Conservation (phyloP, 1,140 invertebrate species). For the Medauroidea extradentata region DNA sequence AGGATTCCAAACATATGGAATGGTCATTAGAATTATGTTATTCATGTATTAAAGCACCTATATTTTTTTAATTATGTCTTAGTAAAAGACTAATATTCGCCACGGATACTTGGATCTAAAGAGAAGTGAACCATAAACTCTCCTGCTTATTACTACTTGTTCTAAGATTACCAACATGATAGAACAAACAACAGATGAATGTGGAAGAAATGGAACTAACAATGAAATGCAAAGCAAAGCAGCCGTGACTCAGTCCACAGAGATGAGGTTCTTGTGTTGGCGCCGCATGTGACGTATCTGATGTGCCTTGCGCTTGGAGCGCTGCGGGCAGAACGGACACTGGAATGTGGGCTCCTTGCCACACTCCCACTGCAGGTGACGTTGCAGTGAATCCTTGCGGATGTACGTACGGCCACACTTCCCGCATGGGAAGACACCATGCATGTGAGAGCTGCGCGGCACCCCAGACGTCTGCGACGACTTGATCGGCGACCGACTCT, state of each 20-base stretch:
- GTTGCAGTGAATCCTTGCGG: slow-evolving; percentile 59
- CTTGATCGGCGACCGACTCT: too few relatives aligned
- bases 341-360: slow-evolving; percentile 62
- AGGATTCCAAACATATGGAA: too few relatives aligned
- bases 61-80: too few relatives aligned
- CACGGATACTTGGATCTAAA: too few relatives aligned
- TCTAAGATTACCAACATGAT: too few relatives aligned
- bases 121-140: too few relatives aligned
- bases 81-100: too few relatives aligned
- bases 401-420: slow-evolving; percentile 58
- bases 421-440: slow-evolving; percentile 40
- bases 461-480: neutral
- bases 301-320: slow-evolving; percentile 55
- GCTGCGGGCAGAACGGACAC: slow-evolving; percentile 53
- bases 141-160: too few relatives aligned
- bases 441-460: neutral
- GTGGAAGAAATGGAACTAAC: too few relatives aligned
- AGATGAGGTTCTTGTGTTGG: slow-evolving; percentile 45
- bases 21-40: too few relatives aligned
- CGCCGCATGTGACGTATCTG: slow-evolving; percentile 54
- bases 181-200: too few relatives aligned
- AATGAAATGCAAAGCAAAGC: neutral
- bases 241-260: slow-evolving; percentile 22
- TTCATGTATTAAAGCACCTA: too few relatives aligned
- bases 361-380: slow-evolving; percentile 63